phyloP scores from a whole-genome alignment of 2,113 vertebrate species.

The Tilapia sparmanii region DNA sequence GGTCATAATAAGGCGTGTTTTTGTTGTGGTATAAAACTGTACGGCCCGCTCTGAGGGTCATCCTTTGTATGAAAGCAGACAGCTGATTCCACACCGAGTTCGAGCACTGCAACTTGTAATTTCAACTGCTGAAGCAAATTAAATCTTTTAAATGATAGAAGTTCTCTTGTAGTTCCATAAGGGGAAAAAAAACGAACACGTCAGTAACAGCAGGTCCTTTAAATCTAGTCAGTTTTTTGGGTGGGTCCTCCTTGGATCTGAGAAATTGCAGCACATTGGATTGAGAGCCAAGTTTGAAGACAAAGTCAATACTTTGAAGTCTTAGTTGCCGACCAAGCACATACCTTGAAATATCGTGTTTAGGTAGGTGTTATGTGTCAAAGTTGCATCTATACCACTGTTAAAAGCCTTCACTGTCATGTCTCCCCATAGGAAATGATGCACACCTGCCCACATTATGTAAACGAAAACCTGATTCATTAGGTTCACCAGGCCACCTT shows the following conservation, averaged over 20 bases:
- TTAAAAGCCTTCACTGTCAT: neutral
- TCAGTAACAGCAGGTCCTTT: neutral
- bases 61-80: neutral
- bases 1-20: neutral
- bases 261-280: neutral
- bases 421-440: neutral
- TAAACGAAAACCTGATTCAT: neutral
- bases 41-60: accelerated
- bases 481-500: neutral
- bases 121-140: neutral
- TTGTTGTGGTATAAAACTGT: neutral
- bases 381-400: neutral
- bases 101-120: accelerated
- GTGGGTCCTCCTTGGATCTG: neutral
- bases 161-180: neutral
- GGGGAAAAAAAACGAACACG: accelerated
- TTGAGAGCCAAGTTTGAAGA: neutral
- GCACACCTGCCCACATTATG: neutral
- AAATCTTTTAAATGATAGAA: neutral
- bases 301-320: neutral
- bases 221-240: neutral
- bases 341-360: neutral
- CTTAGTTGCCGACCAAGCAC: neutral
- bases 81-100: accelerated
- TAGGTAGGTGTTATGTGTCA: neutral